Conservation (phyloP, 2,888 invertebrate species). For the Eutolmus rufibarbis region DNA sequence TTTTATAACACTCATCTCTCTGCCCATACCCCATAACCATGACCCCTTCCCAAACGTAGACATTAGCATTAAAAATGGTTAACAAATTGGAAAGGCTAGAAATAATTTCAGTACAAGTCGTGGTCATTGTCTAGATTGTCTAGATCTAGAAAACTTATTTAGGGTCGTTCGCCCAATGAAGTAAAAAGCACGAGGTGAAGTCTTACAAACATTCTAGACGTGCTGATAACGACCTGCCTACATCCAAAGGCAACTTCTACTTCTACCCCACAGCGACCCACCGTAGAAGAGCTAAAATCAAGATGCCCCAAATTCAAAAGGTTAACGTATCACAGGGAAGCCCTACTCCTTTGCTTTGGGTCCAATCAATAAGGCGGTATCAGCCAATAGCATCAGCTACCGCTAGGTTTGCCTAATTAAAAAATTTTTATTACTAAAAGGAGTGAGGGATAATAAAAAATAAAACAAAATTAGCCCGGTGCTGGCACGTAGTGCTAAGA, state of each 20-base stretch:
- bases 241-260: not conserved
- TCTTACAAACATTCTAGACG: not conserved
- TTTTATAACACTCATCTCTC: no score
- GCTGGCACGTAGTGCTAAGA: not conserved
- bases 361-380: not conserved
- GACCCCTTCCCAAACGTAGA: not conserved
- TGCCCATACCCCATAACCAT: not conserved
- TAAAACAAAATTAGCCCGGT: not conserved
- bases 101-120: not conserved
- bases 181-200: not conserved
- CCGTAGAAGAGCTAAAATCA: not conserved
- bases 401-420: not conserved
- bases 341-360: not conserved
- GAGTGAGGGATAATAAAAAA: not conserved
- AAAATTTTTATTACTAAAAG: not conserved
- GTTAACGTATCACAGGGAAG: not conserved
- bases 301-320: not conserved
- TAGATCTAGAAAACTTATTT: not conserved
- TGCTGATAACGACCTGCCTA: not conserved
- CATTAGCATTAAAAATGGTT: not conserved
- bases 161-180: not conserved
- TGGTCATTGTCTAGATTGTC: not conserved
- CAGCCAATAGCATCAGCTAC: not conserved
- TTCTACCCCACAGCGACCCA: not conserved
- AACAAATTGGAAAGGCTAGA: not conserved